phyloP scores from a whole-genome alignment of 1,140 invertebrate genomes.

The Caenorhabditis brenneri region DNA sequence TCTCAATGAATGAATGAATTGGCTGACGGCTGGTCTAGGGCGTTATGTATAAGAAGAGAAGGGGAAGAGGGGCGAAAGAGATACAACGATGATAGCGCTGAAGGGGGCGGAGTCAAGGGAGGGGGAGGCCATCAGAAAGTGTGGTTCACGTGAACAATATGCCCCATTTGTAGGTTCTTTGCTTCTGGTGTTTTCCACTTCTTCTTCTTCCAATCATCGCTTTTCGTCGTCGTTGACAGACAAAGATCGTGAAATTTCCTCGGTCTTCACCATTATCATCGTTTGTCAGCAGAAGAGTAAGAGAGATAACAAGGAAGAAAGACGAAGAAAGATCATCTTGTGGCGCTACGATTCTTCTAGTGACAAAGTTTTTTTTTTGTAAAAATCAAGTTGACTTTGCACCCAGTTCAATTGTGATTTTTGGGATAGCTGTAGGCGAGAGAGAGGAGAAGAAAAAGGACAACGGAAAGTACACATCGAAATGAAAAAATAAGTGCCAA shows the following conservation, averaged over 20 bases:
- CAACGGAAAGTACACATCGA: no score
- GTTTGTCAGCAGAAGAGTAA: not conserved
- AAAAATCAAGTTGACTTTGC: slow-evolving; percentile 38
- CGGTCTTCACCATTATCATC: not conserved
- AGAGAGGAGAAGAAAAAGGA: not conserved
- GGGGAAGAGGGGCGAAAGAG: slow-evolving; percentile 11
- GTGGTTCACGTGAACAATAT: slow-evolving; percentile 20
- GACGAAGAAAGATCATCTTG: not conserved
- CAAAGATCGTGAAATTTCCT: slow-evolving; percentile 33
- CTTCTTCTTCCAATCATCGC: not conserved
- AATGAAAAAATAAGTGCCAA: not conserved
- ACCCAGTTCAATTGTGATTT: slow-evolving; percentile 27
- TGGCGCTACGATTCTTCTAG: no score
- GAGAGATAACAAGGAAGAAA: slow-evolving; percentile 6
- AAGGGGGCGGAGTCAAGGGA: not conserved
- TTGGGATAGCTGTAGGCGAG: not conserved
- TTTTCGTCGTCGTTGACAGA: slow-evolving; percentile 17
- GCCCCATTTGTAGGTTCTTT: not conserved
- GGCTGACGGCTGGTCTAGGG: slow-evolving; percentile 8
- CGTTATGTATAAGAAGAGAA: slow-evolving; percentile 25
- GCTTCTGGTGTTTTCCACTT: slow-evolving; percentile 1
- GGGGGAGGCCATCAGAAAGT: not conserved
- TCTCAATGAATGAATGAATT: slow-evolving; percentile 15
- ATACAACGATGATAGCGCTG: slow-evolving; percentile 15
- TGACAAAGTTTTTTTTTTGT: not conserved